Evolutionary conservation across 2,113 vertebrate genomes (phyloP).

Genomic region (Synchiropus splendidus): DNA sequence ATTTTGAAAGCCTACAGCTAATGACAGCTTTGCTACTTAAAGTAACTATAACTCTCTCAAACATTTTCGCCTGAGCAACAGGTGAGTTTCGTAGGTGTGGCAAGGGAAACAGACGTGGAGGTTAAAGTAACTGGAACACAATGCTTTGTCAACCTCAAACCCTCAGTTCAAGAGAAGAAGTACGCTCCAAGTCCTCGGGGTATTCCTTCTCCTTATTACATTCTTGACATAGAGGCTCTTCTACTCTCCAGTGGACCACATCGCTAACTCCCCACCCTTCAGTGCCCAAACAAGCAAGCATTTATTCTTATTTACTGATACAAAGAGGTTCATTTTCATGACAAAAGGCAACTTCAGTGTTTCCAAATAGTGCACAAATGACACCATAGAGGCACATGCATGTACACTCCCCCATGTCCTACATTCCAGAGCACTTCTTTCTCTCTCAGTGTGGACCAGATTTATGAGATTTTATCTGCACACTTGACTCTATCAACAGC

Average conservation of each 20-base stretch:
- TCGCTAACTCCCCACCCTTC: constrained; percentile 49
- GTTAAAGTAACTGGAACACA: no score
- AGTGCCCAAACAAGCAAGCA: constrained; percentile 56
- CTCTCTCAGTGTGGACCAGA: constrained; percentile 5
- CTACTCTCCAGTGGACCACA: constrained; percentile 16
- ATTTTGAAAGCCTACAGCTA: no score
- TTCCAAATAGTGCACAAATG: constrained; percentile 42
- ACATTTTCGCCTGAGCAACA: no score
- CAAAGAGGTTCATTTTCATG: constrained; percentile 44
- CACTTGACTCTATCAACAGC: not conserved
- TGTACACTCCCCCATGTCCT: constrained; percentile 19
- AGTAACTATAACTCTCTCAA: no score
- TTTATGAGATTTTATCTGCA: constrained; percentile 12
- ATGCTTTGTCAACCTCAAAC: no score
- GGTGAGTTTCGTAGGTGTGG: no score
- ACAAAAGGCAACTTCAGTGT: constrained; percentile 40
- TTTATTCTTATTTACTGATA: constrained; percentile 39
- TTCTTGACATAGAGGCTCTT: constrained; percentile 36
- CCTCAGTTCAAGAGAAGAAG: no score
- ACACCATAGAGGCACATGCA: constrained; percentile 29
- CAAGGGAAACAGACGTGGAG: no score
- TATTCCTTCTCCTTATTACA: constrained; percentile 15
- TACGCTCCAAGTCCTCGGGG: no score
- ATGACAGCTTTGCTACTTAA: no score
- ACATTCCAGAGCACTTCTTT: constrained; percentile 49